Conservation (phyloP, 2,113 vertebrate species). For the Centropus unirufus region DNA sequence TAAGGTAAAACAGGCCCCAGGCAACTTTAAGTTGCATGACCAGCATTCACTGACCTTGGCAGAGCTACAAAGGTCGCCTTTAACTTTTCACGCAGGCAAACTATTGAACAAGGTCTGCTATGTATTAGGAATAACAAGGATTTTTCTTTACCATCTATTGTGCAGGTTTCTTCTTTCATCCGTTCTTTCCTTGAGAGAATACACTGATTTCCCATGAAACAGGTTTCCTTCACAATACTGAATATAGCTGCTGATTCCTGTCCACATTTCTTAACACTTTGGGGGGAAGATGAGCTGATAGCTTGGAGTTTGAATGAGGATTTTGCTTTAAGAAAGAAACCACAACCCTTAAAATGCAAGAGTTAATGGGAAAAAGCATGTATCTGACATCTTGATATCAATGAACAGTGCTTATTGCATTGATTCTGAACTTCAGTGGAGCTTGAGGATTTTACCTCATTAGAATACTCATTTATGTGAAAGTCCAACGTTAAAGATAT, state of each 20-base stretch:
- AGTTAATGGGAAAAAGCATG: background rate
- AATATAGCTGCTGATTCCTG: background rate
- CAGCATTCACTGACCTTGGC: constrained; percentile 35
- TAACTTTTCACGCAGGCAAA: constrained; percentile 43
- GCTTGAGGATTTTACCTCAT: background rate
- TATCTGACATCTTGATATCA: background rate
- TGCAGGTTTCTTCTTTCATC: background rate
- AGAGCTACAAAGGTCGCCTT: constrained; percentile 49
- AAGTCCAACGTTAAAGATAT: background rate
- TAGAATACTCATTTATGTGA: background rate
- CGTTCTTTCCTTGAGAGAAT: background rate
- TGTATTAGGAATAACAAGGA: background rate
- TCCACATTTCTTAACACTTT: background rate
- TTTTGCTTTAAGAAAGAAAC: background rate
- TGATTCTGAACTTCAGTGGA: background rate
- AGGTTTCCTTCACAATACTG: background rate
- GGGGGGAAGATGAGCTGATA: background rate
- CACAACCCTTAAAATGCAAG: background rate
- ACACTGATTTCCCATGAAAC: background rate
- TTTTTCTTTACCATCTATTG: constrained; percentile 13
- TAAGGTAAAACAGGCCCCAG: constrained; percentile 41
- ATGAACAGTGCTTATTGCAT: background rate
- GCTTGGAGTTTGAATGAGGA: background rate
- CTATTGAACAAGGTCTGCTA: background rate
- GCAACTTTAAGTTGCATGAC: constrained; percentile 30